Evolutionary conservation across 64 coral and sea anemone species (phyloP), one percentile per base, ranked within the genome.

Genomic region (Pocillopora verrucosa): DNA sequence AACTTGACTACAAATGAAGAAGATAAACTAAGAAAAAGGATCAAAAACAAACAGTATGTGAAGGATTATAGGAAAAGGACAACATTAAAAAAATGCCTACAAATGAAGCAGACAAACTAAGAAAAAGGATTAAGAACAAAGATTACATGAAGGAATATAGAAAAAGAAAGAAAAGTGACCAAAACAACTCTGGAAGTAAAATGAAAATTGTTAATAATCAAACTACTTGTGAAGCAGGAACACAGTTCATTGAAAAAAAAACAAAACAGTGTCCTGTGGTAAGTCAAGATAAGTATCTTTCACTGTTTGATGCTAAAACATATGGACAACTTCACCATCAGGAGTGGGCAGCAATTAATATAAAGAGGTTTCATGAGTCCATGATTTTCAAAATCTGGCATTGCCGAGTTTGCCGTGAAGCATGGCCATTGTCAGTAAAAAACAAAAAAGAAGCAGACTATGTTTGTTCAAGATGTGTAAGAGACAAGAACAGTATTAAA

Each of bases 401-500:
- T 16, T 79, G 76, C 22, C 16, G 2, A n/a, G 56, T 93, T 5
- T 88, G 91, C 58, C 76, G 45, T 83, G 91, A 88, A 61, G 91
- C 84, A 80, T 92, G 84, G 91, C 91, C 84, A 56, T 74, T 88
- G 24, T 65, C 61, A 41, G 11, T 83, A 74, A 92, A 61, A 61
- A 0, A 15, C 0, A 80, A 59, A 84, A 85, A 92, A 65, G 13
- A 13, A 91, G 60, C 36, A 87, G 6, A 26, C 22, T 88, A 82
- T 88, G 37, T 92, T 34, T 92, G 91, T 61, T 82, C 91, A 88
- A 92, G 85, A 80, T 88, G 91, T 61, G 1, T 51, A 74, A 62
- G 91, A 16, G 86, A 82, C 59, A 93, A 93, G 20, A 75, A 78
- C 19, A 85, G 11, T 69, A 59, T 86, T 14, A 86, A 87, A 77